Base-by-base conservation (phyloP, 2,888 invertebrate species). In the Netelia inedita region DNA sequence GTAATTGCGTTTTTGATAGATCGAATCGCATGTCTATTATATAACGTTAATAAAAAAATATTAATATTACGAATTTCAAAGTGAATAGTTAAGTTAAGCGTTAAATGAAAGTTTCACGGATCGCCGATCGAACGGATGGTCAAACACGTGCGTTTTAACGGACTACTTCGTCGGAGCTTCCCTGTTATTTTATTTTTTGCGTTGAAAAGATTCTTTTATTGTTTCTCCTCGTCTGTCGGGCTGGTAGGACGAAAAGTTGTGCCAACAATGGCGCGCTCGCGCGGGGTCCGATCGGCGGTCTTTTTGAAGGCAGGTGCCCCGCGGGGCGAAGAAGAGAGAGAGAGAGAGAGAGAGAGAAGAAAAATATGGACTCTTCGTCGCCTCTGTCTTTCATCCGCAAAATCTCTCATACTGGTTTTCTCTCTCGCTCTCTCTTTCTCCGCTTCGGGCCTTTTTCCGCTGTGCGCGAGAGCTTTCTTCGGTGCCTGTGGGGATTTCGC, bases 401-500 rank as follows among this genome's bases (percentile, higher is more conserved):
- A 75, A 75, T 61, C 71, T 50, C 23, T 28, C 43, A 43, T 35
- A 28, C 35, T 75, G 72, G 81, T 75, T 81, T 81, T 68, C 80
- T 83, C 55, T 73, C 79, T 68, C 68, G 14, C n/a, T 57, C 66
- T 79, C 43, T 69, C 63, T 57, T 74, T 73, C 61, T n/a, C 35
- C 61, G 11, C 11, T 69, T 59, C 46, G 35, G 35, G 35, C 8
- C 53, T n/a, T 71, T 68, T 59, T 65, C 21, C 72, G 35, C 35
- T 6, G 5, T 35, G 35, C 35, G 35, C 35, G 35, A 8, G 35
- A 35, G 85, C 71, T 83, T 74, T 28, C 73, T 85, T 73, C 82
- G 74, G 73, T 87, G 83, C 83, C 83, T 69, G 82, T 69, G 80
- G 87, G 88, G 88, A 89, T 90, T 90, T 89, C 73, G 88, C 90